phyloP scores from a whole-genome alignment of 2,797 vertebrate genomes.

The Aphelocoma californica region DNA sequence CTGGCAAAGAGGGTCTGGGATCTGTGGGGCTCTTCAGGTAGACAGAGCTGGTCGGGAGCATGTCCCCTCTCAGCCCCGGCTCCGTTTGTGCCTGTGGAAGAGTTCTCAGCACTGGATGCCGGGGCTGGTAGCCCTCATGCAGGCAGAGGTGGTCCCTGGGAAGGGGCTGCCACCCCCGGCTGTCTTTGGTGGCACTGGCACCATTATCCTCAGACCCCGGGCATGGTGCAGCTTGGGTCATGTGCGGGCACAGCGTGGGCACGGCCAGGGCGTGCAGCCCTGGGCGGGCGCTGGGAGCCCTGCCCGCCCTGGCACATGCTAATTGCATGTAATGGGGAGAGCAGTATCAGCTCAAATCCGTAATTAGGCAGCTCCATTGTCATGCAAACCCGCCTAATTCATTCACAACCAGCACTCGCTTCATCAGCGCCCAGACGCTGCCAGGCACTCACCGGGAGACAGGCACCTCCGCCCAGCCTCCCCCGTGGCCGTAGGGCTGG shows the following conservation, averaged over 20 bases:
- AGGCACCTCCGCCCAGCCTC: not conserved
- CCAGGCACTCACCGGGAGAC: not conserved
- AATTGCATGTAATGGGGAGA: conserved; percentile 65
- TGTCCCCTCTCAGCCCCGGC: not conserved
- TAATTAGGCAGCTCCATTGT: conserved; percentile 71
- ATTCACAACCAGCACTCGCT: conserved; percentile 62
- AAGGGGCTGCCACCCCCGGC: not conserved
- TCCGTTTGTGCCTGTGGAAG: not conserved
- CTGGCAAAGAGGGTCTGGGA: accelerated
- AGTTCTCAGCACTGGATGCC: not conserved
- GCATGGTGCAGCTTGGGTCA: not conserved
- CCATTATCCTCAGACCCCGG: accelerated
- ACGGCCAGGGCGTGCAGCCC: not conserved
- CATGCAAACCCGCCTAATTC: conserved; percentile 71
- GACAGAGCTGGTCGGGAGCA: accelerated
- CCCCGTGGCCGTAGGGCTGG: not conserved
- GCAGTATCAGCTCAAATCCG: conserved; percentile 61
- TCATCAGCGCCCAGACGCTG: conserved; percentile 61
- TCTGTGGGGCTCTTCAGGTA: not conserved
- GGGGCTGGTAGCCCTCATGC: not conserved
- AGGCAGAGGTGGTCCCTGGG: not conserved
- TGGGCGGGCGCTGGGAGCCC: not conserved
- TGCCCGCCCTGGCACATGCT: conserved; percentile 46
- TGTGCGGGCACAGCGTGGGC: not conserved
- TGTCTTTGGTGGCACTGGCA: not conserved